Conservation (phyloP, 2,113 vertebrate genomes). For the Balaenoptera acutorostrata region DNA sequence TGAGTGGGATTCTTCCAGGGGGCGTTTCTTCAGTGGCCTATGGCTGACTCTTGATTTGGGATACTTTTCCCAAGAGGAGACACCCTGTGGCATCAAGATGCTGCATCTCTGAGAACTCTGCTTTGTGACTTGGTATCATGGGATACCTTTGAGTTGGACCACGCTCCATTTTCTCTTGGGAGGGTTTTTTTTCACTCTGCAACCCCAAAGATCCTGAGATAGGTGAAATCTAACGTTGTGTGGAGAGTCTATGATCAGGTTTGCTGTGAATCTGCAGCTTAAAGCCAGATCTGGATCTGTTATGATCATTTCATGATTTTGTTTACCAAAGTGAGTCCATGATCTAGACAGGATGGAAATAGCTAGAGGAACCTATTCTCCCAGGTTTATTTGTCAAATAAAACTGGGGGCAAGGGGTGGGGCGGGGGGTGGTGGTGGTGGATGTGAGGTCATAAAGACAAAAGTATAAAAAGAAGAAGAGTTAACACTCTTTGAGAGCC, state of each 20-base stretch:
- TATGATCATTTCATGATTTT: background rate
- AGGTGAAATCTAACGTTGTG: background rate
- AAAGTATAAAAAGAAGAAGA: background rate
- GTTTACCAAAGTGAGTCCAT: background rate
- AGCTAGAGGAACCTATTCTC: background rate
- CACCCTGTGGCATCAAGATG: background rate
- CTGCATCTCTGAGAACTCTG: background rate
- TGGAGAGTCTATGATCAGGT: background rate
- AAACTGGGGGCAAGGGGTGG: background rate
- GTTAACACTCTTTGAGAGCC: background rate
- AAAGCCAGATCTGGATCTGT: background rate
- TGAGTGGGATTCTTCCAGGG: background rate
- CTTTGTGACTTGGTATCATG: background rate
- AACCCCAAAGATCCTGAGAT: background rate
- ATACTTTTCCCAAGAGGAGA: background rate
- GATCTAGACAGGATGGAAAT: background rate
- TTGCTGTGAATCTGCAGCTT: background rate
- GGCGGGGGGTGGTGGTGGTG: no score
- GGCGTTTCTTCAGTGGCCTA: background rate
- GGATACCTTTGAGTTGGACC: background rate
- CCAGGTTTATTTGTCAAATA: background rate
- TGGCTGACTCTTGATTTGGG: background rate
- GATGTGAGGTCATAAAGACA: background rate
- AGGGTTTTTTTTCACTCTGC: background rate
- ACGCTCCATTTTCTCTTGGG: background rate